phyloP scores from a whole-genome alignment of 23 tunicate genomes.

The Phallusia fumigata region DNA sequence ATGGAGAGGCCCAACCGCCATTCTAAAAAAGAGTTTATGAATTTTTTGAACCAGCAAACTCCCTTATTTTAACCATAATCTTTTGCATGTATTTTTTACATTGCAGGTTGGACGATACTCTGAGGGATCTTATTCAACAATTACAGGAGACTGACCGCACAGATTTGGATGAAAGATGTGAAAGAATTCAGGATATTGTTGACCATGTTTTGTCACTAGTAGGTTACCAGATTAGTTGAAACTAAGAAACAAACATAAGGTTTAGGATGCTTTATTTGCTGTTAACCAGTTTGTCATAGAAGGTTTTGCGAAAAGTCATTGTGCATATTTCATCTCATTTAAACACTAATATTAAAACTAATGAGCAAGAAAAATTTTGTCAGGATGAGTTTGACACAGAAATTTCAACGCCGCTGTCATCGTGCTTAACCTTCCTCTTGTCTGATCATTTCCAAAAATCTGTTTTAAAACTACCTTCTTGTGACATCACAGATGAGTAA shows the following conservation, averaged over 20 bases:
- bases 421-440: conserved; percentile 61
- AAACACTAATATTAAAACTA: too few relatives aligned
- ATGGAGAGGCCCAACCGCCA: too few relatives aligned
- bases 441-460: conserved; percentile 56
- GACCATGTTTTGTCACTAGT: conserved; percentile 74
- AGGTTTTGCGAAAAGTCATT: background rate
- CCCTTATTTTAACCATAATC: too few relatives aligned
- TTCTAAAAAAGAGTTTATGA: too few relatives aligned
- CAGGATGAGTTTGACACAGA: conserved; percentile 88
- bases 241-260: too few relatives aligned
- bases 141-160: conserved; percentile 44
- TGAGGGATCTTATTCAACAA: conserved; percentile 58
- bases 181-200: conserved; percentile 73
- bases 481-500: conserved; percentile 62
- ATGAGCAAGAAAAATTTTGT: background rate
- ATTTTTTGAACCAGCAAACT: too few relatives aligned
- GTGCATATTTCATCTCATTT: too few relatives aligned
- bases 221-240: background rate
- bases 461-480: conserved; percentile 32
- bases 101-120: conserved; percentile 62
- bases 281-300: too few relatives aligned
- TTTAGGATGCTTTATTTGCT: too few relatives aligned
- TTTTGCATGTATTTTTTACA: too few relatives aligned
- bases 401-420: conserved; percentile 62
- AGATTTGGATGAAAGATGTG: conserved; percentile 89